Base-by-base conservation (phyloP, 2,113 vertebrate genomes). In the Saccopteryx bilineata region DNA sequence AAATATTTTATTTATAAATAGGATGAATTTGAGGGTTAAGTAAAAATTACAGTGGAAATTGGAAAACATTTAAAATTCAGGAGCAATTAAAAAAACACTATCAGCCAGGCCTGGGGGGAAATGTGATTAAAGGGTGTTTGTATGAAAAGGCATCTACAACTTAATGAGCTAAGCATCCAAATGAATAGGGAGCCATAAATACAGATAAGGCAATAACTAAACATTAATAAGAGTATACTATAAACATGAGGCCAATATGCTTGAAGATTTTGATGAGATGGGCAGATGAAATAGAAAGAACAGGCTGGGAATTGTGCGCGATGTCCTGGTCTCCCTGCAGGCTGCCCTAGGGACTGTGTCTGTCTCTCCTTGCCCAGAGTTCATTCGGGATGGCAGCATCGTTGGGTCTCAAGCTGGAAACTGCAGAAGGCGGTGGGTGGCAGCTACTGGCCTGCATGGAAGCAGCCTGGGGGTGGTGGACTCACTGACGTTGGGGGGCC, bases 1-100 rank as follows among this genome's bases (percentile, higher is more conserved):
- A 87, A 91, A 87, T 46, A 33, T 95, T 93, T 84, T 61, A 84
- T 88, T 54, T 93, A 89, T 76, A 96, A 91, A 91, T 72, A 69
- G 33, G 75, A 95, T 63, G 14, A 91, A 76, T 87, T 83, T 61
- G 52, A 56, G 46, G 11, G 60, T 93, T 83, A 76, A 93, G 33
- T 54, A 87, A 91, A 48, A 96, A 95, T 71, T 88, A 82, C 23
- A 88, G 4, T 58, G 39, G 17, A 87, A 87, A 86, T 46, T 39
- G 74, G n/a, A 80, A 92, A 86, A 24, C 17, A 50, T 83, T 84
- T 79, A 79, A 87, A 80, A 71, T 24, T 84, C 28, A 79, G 26
- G 48, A 52, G 61, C 60, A 87, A 61, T 84, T 50, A 87, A 66
- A 87, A 66, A 94, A 94, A 23, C 15, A 65, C 39, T 66, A 58